Evolutionary conservation across 2,113 vertebrate genomes (phyloP), one percentile per base, ranked within the genome.

Genomic region (Herpetotheres cachinnans): DNA sequence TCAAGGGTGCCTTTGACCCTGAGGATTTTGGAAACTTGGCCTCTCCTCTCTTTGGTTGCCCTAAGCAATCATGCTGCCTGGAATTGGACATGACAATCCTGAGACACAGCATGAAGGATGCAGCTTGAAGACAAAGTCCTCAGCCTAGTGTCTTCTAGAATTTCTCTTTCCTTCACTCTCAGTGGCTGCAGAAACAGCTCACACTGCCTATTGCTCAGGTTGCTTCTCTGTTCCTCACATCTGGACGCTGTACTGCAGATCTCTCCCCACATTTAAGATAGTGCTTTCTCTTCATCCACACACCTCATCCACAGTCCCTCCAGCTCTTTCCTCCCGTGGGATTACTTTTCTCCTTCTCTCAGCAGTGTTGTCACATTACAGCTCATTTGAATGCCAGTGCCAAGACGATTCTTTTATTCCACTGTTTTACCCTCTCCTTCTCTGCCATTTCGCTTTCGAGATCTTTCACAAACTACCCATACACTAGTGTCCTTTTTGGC

Each of bases 1-100:
- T 42, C 1, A 2, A 67, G 36, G 6, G 19, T 79, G 65, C 18
- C 32, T 1, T 0, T 67, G 34, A 74, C 16, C 3, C 32, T 29
- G 11, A 62, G 25, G 34, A 22, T 74, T 79, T 84, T 58, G 61
- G 56, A 49, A 65, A n/a, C 9, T 20, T 19, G 13, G 2, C 6
- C 4, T 73, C 30, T 52, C 21, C 15, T 49, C 10, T 73, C 42
- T 47, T 86, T 77, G 38, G 8, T 55, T 72, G 15, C 10, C 5
- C 34, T 50, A 49, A 71, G 50, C 20, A 55, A 24, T 26, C 10
- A 4, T 5, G 8, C 34, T 73, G 34, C 10, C 29, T 73, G n/a
- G 19, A 78, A 58, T n/a, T 15, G 56, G 36, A 86, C 20, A 58
- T 0, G 6, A 24, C 2, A 2, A 10, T 16, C 54, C 62, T 26